Conservation (phyloP, 2,113 vertebrate genomes). For the Hystrix brachyura region DNA sequence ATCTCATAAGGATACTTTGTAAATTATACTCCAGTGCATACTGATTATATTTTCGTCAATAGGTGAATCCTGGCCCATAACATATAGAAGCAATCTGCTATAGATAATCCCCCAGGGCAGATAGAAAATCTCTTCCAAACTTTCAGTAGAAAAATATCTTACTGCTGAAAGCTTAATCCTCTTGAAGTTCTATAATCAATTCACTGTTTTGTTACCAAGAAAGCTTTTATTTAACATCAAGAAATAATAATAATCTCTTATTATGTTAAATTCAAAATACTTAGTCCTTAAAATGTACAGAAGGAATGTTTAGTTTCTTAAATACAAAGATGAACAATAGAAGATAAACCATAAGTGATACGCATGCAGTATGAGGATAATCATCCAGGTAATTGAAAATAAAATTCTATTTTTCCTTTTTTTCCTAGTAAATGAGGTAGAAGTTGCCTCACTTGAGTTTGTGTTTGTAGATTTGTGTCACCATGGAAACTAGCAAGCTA, state of each 20-base stretch:
- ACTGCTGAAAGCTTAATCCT: slow-evolving; percentile 31
- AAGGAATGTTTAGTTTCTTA: background rate
- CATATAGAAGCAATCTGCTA: slow-evolving; percentile 42
- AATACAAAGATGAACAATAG: slow-evolving; percentile 29
- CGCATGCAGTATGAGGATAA: background rate
- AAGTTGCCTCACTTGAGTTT: slow-evolving; percentile 63
- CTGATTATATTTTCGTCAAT: background rate
- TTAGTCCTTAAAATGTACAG: slow-evolving; percentile 42
- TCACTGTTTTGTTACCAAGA: slow-evolving; percentile 43
- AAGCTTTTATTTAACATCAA: slow-evolving; percentile 53
- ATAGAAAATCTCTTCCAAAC: slow-evolving; percentile 51
- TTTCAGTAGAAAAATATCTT: slow-evolving; percentile 44
- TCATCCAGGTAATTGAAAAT: slow-evolving; percentile 55
- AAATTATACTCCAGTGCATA: slow-evolving; percentile 34
- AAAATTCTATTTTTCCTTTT: slow-evolving; percentile 40
- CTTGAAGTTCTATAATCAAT: slow-evolving; percentile 33
- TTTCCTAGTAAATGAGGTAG: slow-evolving; percentile 53
- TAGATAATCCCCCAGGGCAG: background rate
- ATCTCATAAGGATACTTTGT: background rate
- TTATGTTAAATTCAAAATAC: slow-evolving; percentile 44
- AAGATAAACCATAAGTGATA: background rate
- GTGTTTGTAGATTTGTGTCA: slow-evolving; percentile 47
- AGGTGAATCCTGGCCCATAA: slow-evolving; percentile 38
- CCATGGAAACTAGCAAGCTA: slow-evolving; percentile 64
- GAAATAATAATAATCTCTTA: slow-evolving; percentile 46